A percentile compares a stretch with the other conserved stretches of the same genome.
Conservation (phyloP, 2,797 vertebrate genomes). For the Tapera naevia region DNA sequence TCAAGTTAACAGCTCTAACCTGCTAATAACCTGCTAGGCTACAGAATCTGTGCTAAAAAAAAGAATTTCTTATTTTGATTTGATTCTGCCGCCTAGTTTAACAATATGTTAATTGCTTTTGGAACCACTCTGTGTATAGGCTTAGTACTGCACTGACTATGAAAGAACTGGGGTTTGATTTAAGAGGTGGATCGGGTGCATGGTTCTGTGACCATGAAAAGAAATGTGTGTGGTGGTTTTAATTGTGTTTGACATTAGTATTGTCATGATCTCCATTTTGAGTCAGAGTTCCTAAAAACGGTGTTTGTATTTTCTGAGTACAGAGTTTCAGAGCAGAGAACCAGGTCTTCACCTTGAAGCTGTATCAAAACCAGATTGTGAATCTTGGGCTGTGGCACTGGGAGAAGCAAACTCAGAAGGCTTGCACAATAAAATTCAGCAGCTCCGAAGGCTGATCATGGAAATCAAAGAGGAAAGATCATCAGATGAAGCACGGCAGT, state of each 20-base stretch:
- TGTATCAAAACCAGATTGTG: constrained; percentile 19
- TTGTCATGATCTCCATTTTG: constrained; percentile 21
- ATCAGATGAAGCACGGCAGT: constrained; percentile 74
- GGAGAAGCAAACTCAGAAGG: constrained; percentile 44
- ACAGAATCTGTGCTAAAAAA: not conserved
- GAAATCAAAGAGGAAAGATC: constrained; percentile 79
- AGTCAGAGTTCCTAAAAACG: constrained; percentile 9
- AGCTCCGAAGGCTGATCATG: constrained; percentile 69
- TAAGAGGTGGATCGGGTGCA: not conserved
- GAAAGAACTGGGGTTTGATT: constrained; percentile 55
- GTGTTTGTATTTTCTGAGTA: constrained; percentile 44
- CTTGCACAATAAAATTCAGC: constrained; percentile 46
- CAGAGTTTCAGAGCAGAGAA: constrained; percentile 71
- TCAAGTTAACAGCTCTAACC: constrained; percentile 15
- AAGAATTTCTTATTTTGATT: constrained; percentile 24
- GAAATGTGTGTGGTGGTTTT: constrained; percentile 68
- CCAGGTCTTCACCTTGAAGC: constrained; percentile 62
- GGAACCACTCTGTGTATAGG: not conserved
- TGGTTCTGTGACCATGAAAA: constrained; percentile 36
- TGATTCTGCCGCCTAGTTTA: constrained; percentile 20
- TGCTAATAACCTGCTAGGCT: constrained; percentile 29
- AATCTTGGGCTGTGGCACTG: constrained; percentile 53
- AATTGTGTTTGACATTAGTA: constrained; percentile 64
- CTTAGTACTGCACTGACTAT: not conserved
- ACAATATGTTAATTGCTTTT: not conserved